Percentiles rank a stretch among this genome's conserved stretches.
Evolutionary conservation across 2,888 invertebrate species (phyloP).

Genomic region (Pandemis heparana): DNA sequence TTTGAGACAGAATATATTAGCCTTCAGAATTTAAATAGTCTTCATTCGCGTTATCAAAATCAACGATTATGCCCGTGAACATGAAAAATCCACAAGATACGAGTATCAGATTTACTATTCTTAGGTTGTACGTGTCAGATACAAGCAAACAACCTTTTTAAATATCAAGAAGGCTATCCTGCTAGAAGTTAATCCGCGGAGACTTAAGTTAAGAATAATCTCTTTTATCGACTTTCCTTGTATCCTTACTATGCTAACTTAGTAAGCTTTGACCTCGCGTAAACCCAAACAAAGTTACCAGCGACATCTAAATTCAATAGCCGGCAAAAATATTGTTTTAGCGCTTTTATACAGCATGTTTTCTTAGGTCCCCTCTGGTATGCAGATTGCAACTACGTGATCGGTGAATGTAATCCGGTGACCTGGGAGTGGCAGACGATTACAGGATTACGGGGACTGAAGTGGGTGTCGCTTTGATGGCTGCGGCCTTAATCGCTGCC

Average conservation of each 20-base stretch:
- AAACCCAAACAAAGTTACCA: neutral
- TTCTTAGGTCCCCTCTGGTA: conserved; percentile 63
- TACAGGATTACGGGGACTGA: conserved; percentile 60
- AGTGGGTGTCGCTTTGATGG: conserved; percentile 41
- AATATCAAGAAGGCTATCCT: no score
- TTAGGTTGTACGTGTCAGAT: no score
- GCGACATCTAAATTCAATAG: conserved; percentile 33
- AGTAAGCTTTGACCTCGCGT: conserved; percentile 2
- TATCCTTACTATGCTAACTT: neutral
- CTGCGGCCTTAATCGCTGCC: conserved; percentile 37
- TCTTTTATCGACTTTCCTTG: neutral
- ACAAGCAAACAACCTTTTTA: no score
- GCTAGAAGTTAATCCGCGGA: neutral
- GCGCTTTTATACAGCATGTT: conserved; percentile 49
- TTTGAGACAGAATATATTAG: no score
- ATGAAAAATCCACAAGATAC: no score
- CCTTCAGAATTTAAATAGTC: no score
- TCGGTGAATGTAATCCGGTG: conserved; percentile 71
- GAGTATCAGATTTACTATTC: no score
- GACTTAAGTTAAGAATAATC: neutral
- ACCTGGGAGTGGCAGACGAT: conserved; percentile 77
- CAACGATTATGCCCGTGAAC: no score
- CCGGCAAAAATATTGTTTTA: conserved; percentile 32
- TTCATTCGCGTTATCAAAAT: no score
- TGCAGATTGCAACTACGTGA: conserved; percentile 82